These are phyloP conservation scores for Galleria mellonella DNA, from an alignment of 1,140 invertebrate species.

Conservation along the genomic window DNA sequence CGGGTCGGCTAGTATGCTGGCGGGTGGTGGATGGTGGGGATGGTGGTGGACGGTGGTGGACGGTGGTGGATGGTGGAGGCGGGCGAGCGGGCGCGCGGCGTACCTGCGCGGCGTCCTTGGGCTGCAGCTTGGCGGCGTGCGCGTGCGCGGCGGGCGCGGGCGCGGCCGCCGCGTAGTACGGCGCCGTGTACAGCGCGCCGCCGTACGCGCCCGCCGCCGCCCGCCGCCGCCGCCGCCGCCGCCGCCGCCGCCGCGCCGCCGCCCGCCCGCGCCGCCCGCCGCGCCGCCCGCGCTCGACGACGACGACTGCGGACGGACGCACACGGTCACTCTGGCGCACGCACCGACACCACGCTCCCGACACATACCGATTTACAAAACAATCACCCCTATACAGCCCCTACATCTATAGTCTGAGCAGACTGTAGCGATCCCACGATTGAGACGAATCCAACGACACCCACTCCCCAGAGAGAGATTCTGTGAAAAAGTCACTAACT, in stretches of 20 bases:
- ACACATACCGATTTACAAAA: background rate
- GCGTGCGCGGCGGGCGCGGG: conserved; percentile 16
- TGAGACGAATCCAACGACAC: too few species aligned
- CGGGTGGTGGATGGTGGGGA: background rate
- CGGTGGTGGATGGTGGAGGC: background rate
- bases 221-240: conserved; percentile 58
- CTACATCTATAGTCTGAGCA: background rate
- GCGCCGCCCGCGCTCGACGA: background rate
- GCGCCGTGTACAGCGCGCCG: conserved; percentile 37
- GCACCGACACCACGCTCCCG: background rate
- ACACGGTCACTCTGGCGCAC: background rate
- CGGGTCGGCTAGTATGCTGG: background rate
- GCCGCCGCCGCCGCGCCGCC: conserved; percentile 30
- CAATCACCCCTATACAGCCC: background rate
- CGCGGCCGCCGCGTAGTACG: conserved; percentile 53
- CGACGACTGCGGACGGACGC: too few species aligned
- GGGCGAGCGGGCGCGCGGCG: background rate
- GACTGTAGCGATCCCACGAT: too few species aligned
- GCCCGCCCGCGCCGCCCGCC: background rate
- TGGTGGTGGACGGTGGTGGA: background rate
- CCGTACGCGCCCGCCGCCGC: conserved; percentile 60
- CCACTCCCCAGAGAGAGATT: too few species aligned
- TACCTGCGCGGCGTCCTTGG: conserved; percentile 43
- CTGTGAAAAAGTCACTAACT: too few species aligned
- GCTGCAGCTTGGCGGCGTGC: background rate